These are phyloP conservation scores for Mycetomoellerius zeteki DNA, from an alignment of 1,140 invertebrate genomes.

Conservation along the genomic window DNA sequence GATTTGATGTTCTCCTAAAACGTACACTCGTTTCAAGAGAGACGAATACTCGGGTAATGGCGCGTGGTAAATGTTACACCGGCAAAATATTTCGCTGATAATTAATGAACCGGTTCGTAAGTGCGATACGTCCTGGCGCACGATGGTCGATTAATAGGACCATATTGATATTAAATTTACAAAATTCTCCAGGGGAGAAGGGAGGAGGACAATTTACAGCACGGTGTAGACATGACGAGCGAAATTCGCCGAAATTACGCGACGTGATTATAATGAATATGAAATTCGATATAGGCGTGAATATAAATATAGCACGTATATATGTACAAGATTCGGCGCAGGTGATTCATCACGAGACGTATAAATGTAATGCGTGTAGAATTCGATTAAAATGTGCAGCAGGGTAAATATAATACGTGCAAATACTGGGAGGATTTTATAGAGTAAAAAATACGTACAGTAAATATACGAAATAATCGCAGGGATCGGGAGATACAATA, in stretches of 20 bases:
- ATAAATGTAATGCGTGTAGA: neutral
- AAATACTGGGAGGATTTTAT: neutral
- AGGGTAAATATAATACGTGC: slow-evolving; percentile 12
- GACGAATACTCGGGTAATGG: slow-evolving; percentile 8
- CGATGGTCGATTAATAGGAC: slow-evolving; percentile 7
- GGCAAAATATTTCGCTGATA: slow-evolving; percentile 26
- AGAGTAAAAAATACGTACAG: neutral
- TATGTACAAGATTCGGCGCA: neutral
- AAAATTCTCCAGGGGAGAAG: slow-evolving; percentile 7
- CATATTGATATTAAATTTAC: slow-evolving; percentile 50
- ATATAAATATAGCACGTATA: slow-evolving; percentile 13
- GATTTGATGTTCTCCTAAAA: neutral
- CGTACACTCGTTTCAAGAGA: neutral
- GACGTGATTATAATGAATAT: slow-evolving; percentile 24
- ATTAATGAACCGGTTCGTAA: slow-evolving; percentile 10
- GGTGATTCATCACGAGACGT: slow-evolving; percentile 21
- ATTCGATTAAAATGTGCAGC: slow-evolving; percentile 6
- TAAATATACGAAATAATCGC: neutral
- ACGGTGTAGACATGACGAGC: slow-evolving; percentile 4
- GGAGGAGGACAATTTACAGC: neutral
- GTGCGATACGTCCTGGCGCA: neutral
- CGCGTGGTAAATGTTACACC: neutral
- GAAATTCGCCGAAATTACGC: neutral
- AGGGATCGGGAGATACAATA: neutral
- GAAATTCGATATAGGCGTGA: slow-evolving; percentile 3